A percentile compares a stretch with the other conserved stretches of the same genome.
Conservation (phyloP, 1,140 invertebrate genomes). For the Asbolus verrucosus region DNA sequence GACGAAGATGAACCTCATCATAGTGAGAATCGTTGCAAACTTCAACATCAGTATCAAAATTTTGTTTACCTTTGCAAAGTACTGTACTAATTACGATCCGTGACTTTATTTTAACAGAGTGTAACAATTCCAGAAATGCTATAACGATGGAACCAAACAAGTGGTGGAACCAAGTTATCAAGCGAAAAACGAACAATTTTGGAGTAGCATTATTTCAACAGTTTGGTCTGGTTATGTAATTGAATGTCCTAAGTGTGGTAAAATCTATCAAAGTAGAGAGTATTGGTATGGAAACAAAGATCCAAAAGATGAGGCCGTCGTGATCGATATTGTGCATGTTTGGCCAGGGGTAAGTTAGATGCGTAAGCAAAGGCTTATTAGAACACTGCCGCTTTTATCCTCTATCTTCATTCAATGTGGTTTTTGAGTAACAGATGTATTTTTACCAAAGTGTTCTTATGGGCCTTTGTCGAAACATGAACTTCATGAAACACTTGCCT, state of each 20-base stretch:
- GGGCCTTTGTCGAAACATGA: conserved; percentile 24
- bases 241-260: conserved; percentile 84
- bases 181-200: conserved; percentile 76
- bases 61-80: conserved; percentile 79
- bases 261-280: conserved; percentile 84
- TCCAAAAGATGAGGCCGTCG: conserved; percentile 76
- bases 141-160: conserved; percentile 72
- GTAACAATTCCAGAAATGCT: conserved; percentile 64
- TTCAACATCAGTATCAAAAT: conserved; percentile 86
- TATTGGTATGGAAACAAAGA: conserved; percentile 89
- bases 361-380: conserved; percentile 35
- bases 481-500: background rate
- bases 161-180: conserved; percentile 72
- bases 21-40: conserved; percentile 70
- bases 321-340: conserved; percentile 81
- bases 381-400: no score
- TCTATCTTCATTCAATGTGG: background rate
- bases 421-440: background rate
- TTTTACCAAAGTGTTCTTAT: conserved; percentile 14
- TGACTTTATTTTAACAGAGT: background rate
- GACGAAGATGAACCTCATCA: conserved; percentile 76
- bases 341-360: conserved; percentile 77
- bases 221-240: conserved; percentile 86
- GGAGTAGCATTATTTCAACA: conserved; percentile 81
- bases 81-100: conserved; percentile 36